Base-by-base conservation (phyloP, 2,797 vertebrate species). In the Microctenopoma stevenorrisi region DNA sequence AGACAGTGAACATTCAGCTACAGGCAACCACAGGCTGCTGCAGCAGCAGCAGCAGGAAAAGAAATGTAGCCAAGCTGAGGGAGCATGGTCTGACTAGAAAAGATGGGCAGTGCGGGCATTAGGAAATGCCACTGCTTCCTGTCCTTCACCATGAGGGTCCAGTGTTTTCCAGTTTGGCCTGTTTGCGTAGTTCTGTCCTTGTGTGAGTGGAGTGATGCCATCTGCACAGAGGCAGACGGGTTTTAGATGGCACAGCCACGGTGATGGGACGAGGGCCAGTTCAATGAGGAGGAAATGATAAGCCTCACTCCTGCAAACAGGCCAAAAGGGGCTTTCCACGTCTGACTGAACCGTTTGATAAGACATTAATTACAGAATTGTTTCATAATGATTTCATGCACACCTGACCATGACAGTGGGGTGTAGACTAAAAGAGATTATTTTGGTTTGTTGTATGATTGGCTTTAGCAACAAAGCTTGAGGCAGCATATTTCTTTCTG, bases 1-100 rank as follows among this genome's bases (percentile, higher is more conserved):
- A 94, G 84, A 82, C 74, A 56, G 77, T 37, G 72, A 89, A 58
- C 42, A 71, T 87, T 91, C 84, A 79, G 80, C 86, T 71, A 74
- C 86, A 83, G 80, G 73, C 74, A 79, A 80, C 86, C 70, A 73
- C 88, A 82, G 79, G 72, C 75, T 74, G 79, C 71, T 28, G 22
- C 62, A 72, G 79, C 76, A 81, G 86, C 28, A 18, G 48, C 76
- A 81, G 86, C 28, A 18, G 48, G 67, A 68, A 26, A 33, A 37
- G 68, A 61, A 64, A 54, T 74, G 79, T 46, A 72, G 83, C 75
- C 70, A 25, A 81, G 70, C 76, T 50, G 55, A 63, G 78, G 60
- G 72, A 83, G 72, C 44, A 76, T 42, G 53, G 61, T 72, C 74
- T 63, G 73, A 86, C 72, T 51, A 51, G 70, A 59, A 64, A 70